Percentiles rank a stretch among this genome's conserved stretches.
Evolutionary conservation across 1,140 invertebrate genomes (phyloP).

Genomic region (Homalodisca vitripennis): DNA sequence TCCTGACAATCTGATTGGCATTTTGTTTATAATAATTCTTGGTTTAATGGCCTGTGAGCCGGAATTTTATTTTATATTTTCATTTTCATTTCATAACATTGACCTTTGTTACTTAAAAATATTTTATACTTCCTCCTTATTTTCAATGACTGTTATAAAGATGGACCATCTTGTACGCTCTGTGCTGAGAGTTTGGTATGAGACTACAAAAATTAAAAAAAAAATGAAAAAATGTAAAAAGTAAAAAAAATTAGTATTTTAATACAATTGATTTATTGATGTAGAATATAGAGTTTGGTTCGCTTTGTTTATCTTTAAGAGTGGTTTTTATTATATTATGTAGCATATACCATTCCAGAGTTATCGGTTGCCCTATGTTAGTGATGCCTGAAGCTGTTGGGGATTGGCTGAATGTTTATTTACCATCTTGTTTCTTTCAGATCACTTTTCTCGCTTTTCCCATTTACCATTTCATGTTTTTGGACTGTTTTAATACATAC

Average conservation of each 20-base stretch:
- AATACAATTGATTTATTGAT: background rate
- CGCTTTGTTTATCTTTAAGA: constrained; percentile 10
- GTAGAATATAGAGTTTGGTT: constrained; percentile 7
- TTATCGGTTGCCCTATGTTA: constrained; percentile 10
- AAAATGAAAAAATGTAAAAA: constrained; percentile 25
- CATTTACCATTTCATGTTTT: background rate
- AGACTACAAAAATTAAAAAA: constrained; percentile 11
- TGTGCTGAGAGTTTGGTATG: constrained; percentile 14
- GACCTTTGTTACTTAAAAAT: background rate
- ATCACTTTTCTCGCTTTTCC: background rate
- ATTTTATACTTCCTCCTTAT: background rate
- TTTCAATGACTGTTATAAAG: background rate
- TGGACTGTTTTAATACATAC: no score
- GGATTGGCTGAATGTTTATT: no score
- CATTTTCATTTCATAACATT: background rate
- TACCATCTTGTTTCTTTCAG: background rate
- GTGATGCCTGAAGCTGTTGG: background rate
- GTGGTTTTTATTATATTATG: constrained; percentile 23
- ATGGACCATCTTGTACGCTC: constrained; percentile 9
- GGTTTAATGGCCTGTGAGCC: background rate
- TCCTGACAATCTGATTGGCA: background rate
- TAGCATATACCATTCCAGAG: constrained; percentile 23
- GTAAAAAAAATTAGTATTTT: constrained; percentile 9
- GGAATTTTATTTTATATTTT: background rate
- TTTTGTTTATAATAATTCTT: no score